Evolutionary conservation across 2,888 invertebrate genomes (phyloP).

Genomic region (Autographa gamma): DNA sequence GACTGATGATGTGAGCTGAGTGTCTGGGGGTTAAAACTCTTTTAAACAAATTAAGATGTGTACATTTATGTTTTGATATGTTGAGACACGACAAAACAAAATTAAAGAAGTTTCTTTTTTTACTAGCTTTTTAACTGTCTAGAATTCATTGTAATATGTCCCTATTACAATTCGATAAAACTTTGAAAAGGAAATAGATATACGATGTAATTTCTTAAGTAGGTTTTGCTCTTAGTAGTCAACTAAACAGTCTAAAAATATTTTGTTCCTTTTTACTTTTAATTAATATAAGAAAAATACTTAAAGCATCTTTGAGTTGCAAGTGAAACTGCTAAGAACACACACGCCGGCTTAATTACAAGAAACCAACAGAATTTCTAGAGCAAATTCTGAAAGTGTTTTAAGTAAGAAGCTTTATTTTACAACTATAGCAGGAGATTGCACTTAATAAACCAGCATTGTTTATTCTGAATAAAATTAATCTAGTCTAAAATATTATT

Average conservation of each 20-base stretch:
- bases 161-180: no score
- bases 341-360: slow-evolving; percentile 2
- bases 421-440: background rate
- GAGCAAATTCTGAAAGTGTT: background rate
- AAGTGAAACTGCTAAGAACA: background rate
- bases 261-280: background rate
- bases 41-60: background rate
- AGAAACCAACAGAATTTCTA: slow-evolving; percentile 4
- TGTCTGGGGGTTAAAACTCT: background rate
- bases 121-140: no score
- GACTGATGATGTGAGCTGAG: slow-evolving; percentile 6
- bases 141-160: no score
- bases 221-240: no score
- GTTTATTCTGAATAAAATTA: background rate
- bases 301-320: background rate
- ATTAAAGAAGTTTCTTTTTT: no score
- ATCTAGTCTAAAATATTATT: no score
- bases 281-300: background rate
- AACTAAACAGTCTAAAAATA: background rate
- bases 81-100: no score
- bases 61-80: no score
- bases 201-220: no score
- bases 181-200: no score
- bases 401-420: background rate
- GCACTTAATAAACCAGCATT: background rate